Base-by-base conservation (phyloP, 1,140 invertebrate species). In the Eriocheir sinensis region DNA sequence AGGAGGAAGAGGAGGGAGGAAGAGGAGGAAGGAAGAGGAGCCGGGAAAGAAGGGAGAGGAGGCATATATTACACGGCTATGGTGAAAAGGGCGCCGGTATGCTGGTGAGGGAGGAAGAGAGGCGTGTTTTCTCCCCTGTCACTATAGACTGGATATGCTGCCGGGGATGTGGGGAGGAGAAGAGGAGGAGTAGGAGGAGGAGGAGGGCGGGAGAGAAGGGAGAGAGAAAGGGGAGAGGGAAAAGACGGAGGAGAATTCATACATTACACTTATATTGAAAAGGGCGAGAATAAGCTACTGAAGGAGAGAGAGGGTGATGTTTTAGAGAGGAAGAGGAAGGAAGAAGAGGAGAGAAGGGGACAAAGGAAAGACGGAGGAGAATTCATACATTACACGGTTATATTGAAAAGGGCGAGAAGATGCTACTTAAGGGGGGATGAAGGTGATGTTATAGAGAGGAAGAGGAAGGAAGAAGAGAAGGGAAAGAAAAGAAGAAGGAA, bases 1-100 rank as follows among this genome's bases (percentile, higher is more conserved):
- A 81, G 38, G 86, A 44, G 12, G 36, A 27, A 12, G 40, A 34
- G 21, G 85, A 88, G 86, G 15, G 38, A 88, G 38, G 85, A 88
- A 27, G n/a, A 40, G 86, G 17, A 12, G 32, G 86, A 21, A 41
- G 86, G 86, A 89, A 41, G 86, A 41, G 86, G 60, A 53, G 48
- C 12, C 12, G 48, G 48, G 48, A 21, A 40, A 2, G 83, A 21
- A 38, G 34, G 34, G 34, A 34, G 34, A 15, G 44, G 44, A 60
- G 41, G 12, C 41, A 53, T 89, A n/a, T n/a, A 72, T 72, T 72
- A 72, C 60, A 72, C 60, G 27, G 1, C n/a, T 72, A 3, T 36
- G 81, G 81, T 85, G 79, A 30, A 81, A 34, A 34, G 34, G 81
- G 36, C 79, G 27, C 34, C 53, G 27, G 34, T 15, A 36, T 17